A percentile compares a stretch with the other conserved stretches of the same genome.
Conservation (phyloP, 2,888 invertebrate genomes). For the Macroteleia sp. region DNA sequence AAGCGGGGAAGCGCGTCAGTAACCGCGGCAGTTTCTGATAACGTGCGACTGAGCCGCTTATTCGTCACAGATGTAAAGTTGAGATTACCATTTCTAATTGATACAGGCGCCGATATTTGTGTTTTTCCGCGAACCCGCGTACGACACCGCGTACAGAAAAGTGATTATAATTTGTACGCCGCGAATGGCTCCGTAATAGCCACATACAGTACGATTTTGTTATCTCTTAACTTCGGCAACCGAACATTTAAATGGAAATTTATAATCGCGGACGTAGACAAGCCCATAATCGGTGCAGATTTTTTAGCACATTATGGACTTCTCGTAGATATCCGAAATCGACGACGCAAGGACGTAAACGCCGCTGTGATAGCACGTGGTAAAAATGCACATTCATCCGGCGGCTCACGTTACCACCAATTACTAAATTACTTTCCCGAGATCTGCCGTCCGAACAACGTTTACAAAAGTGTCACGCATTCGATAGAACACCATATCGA, state of each 20-base stretch:
- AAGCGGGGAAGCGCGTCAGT: too few species aligned
- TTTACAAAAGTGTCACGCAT: too few species aligned
- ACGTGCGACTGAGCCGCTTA: not conserved
- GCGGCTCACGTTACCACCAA: not conserved
- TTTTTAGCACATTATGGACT: too few species aligned
- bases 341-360: not conserved
- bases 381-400: not conserved
- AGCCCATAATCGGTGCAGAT: too few species aligned
- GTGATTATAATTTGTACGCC: not conserved
- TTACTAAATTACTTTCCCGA: not conserved
- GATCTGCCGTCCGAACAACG: not conserved
- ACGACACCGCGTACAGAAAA: not conserved
- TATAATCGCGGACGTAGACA: too few species aligned
- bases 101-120: constrained; percentile 1
- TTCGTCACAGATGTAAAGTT: not conserved
- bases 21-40: not conserved
- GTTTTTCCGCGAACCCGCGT: not conserved
- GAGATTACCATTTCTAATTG: not conserved
- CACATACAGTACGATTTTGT: constrained; percentile 77
- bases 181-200: constrained; percentile 67
- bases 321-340: not conserved
- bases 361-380: not conserved
- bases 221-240: not conserved
- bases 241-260: too few species aligned
- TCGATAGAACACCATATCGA: not conserved